phyloP scores from a whole-genome alignment of 64 coral and sea anemone species.

The Catalaphyllia jardinei region DNA sequence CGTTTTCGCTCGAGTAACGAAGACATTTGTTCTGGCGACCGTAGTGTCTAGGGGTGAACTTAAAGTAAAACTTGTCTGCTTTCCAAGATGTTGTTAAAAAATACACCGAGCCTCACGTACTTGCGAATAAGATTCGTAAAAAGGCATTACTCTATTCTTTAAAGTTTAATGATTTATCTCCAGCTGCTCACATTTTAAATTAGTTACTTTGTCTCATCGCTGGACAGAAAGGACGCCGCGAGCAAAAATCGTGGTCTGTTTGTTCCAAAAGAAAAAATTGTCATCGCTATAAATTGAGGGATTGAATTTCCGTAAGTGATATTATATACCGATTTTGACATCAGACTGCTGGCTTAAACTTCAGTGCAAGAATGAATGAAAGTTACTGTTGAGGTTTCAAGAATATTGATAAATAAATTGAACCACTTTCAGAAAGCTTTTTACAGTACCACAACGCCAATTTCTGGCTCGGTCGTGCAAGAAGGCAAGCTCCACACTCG shows the following conservation, averaged over 20 bases:
- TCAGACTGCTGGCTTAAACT: not conserved
- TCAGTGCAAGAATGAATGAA: not conserved
- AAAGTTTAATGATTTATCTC: constrained; percentile 43
- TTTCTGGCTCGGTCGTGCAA: not conserved
- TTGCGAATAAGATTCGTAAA: constrained; percentile 5
- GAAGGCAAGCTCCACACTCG: not conserved
- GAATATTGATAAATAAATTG: constrained; percentile 30
- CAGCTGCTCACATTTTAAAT: constrained; percentile 53
- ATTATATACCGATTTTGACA: constrained; percentile 23
- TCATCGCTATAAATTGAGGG: constrained; percentile 11
- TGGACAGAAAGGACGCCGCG: not conserved
- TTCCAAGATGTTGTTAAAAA: constrained; percentile 27
- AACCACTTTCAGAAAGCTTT: not conserved
- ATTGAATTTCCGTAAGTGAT: constrained; percentile 17
- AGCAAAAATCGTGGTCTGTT: not conserved
- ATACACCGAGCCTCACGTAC: not conserved
- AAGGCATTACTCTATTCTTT: constrained; percentile 44
- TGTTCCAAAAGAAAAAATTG: not conserved
- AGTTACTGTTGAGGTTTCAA: constrained; percentile 3
- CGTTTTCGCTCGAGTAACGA: not conserved
- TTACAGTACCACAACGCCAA: not conserved
- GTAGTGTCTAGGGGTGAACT: not conserved
- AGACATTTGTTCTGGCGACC: no score
- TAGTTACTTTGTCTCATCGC: constrained; percentile 39
- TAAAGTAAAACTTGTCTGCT: not conserved